Evolutionary conservation across 2,797 vertebrate genomes (phyloP).

Genomic region (Vespertilio murinus): DNA sequence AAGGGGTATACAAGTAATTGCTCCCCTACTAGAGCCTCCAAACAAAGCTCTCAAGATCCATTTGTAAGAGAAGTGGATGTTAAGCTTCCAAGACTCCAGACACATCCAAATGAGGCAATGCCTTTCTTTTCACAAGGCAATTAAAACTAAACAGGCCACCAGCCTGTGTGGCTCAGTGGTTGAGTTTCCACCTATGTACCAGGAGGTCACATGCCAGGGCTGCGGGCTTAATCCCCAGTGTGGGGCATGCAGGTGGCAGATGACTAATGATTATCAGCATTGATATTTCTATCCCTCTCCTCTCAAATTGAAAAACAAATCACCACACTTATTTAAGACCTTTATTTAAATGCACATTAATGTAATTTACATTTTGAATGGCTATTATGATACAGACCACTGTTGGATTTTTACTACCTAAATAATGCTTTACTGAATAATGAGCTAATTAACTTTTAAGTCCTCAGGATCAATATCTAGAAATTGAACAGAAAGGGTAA

Average conservation of each 20-base stretch:
- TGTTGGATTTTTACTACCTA: neutral
- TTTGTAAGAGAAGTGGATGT: conserved; percentile 95
- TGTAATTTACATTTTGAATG: conserved; percentile 10
- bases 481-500: neutral
- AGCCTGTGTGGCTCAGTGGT: neutral
- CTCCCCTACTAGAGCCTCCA: conserved; percentile 90
- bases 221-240: too few relatives aligned
- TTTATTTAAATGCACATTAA: conserved; percentile 32
- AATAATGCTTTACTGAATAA: neutral
- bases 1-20: neutral
- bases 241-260: too few relatives aligned
- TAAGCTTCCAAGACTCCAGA: conserved; percentile 96
- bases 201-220: too few relatives aligned
- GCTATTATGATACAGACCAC: neutral
- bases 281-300: too few relatives aligned
- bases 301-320: neutral
- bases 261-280: too few relatives aligned
- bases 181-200: too few relatives aligned
- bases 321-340: neutral
- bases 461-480: neutral
- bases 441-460: neutral
- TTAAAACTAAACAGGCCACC: neutral
- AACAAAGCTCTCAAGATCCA: conserved; percentile 87
- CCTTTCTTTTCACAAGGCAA: conserved; percentile 53
- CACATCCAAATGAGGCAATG: conserved; percentile 97